Conservation (phyloP, 1,140 invertebrate genomes). For the roundworm (Caenorhabditis elegans) region WBcel235 BX284605.5:11236001-11236500, state of each 20-base stretch:
- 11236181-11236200: constrained; percentile 22
- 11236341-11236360: constrained; percentile 34
- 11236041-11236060: constrained; percentile 2
- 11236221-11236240: neutral
- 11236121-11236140: neutral
- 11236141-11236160: neutral
- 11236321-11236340: neutral
- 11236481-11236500: neutral
- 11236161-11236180: neutral
- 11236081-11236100: constrained; percentile 1
- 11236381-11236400: constrained; percentile 7
- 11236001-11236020: constrained; percentile 39
- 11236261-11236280: constrained; percentile 9
- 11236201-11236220: neutral
- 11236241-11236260: constrained; percentile 15
- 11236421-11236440: neutral
- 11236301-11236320: neutral
- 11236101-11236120: neutral
- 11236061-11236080: constrained; percentile 13
- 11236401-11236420: too few relatives aligned
- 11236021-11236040: neutral
- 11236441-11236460: constrained; percentile 24
- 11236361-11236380: constrained; percentile 36
- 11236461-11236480: constrained; percentile 29
- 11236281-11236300: constrained; percentile 38